Base-by-base conservation (phyloP, 1,140 invertebrate genomes). In the Drosophila quadrilineata region DNA sequence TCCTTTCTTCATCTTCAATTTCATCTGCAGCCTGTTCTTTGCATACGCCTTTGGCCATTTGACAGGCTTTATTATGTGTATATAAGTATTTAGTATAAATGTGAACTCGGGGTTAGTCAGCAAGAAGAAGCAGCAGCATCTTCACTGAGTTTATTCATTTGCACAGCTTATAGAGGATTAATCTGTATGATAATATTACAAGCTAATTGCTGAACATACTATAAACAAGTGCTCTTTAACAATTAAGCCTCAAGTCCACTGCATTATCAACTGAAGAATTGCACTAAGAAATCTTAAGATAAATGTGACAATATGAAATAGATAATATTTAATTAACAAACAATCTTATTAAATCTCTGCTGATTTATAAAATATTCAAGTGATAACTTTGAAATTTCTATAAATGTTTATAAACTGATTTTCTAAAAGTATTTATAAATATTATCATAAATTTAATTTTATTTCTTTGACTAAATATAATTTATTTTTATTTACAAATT, bases 11-110 rank as follows among this genome's bases (percentile, higher is more conserved):
- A n/a, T n/a, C n/a, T n/a, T n/a, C n/a, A n/a, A n/a, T n/a, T n/a
- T n/a, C n/a, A n/a, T n/a, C n/a, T n/a, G n/a, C n/a, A n/a, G n/a
- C n/a, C n/a, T n/a, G n/a, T n/a, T n/a, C n/a, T n/a, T n/a, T n/a
- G n/a, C n/a, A n/a, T n/a, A n/a, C 33, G 52, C 40, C 69, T 41
- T 49, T 24, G 53, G 46, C 17, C 64, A 57, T 76, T 63, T 65
- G 77, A 73, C 77, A 74, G 73, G 10, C 45, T n/a, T n/a, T n/a
- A n/a, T n/a, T n/a, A 16, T 33, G 66, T 70, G 79, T 84, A 85
- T 77, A 71, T 77, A n/a, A n/a, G n/a, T n/a, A n/a, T n/a, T n/a
- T n/a, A n/a, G n/a, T n/a, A n/a, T 56, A 70, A 77, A 66, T 62
- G 35, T 64, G 45, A 50, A 35, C 22, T 49, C 31, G 38, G 19